Percentiles rank a stretch among this genome's conserved stretches.
These are phyloP conservation scores for Callosobruchus maculatus DNA, from an alignment of 2,888 invertebrate species.

Conservation along the genomic window DNA sequence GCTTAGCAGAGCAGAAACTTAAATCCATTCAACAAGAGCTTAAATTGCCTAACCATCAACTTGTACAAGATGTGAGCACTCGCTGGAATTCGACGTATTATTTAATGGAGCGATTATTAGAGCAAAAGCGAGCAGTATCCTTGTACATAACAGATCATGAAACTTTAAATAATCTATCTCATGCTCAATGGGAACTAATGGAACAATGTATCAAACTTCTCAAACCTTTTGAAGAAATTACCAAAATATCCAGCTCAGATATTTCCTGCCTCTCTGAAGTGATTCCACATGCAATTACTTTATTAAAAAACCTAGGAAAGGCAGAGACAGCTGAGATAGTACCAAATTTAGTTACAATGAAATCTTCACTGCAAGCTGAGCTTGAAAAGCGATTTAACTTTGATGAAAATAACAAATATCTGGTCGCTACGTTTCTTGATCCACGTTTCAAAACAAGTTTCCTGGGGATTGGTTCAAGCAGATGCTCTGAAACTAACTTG, in stretches of 20 bases:
- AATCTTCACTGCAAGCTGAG: slow-evolving; percentile 22
- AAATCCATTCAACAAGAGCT: slow-evolving; percentile 23
- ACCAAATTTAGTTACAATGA: slow-evolving; percentile 12
- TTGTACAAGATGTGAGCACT: slow-evolving; percentile 23
- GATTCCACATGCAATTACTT: slow-evolving; percentile 23
- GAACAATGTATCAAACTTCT: slow-evolving; percentile 13
- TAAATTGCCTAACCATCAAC: slow-evolving; percentile 23
- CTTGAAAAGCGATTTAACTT: slow-evolving; percentile 23
- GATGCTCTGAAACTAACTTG: slow-evolving; percentile 29
- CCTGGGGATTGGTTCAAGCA: slow-evolving; percentile 26
- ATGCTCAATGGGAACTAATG: slow-evolving; percentile 14
- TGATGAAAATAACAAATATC: not conserved
- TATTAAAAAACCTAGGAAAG: slow-evolving; percentile 16
- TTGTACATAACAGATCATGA: slow-evolving; percentile 8
- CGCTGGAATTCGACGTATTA: too few species aligned
- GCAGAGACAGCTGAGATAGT: slow-evolving; percentile 13
- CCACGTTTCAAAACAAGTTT: slow-evolving; percentile 27
- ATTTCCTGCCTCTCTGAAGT: slow-evolving; percentile 25
- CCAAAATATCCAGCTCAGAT: slow-evolving; percentile 23
- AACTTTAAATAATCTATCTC: slow-evolving; percentile 14
- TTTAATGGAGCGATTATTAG: slow-evolving; percentile 11
- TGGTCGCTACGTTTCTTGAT: too few species aligned
- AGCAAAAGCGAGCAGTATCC: slow-evolving; percentile 13
- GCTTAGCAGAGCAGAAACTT: slow-evolving; percentile 16
- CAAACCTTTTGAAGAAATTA: slow-evolving; percentile 24